Conservation (phyloP, 2,797 vertebrate genomes). For the Sebastes baramenuke region DNA sequence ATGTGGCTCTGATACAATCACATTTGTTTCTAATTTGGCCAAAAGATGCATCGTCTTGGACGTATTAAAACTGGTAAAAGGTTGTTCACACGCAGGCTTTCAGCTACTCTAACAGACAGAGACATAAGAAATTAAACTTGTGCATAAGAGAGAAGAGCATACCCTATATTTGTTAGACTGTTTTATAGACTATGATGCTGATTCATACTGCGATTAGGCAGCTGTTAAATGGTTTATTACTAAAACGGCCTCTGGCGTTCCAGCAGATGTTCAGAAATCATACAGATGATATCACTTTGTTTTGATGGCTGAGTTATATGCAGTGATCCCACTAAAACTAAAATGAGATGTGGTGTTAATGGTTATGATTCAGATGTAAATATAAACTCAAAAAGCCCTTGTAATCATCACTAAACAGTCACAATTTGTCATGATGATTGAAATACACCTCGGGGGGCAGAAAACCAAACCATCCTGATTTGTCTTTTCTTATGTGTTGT, state of each 20-base stretch:
- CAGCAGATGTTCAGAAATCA: conserved; percentile 65
- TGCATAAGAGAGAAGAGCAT: conserved; percentile 1
- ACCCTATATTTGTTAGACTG: conserved; percentile 11
- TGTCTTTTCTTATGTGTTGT: conserved; percentile 17
- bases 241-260: conserved; percentile 50
- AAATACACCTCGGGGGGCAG: conserved; percentile 5
- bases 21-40: conserved; percentile 19
- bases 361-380: conserved; percentile 23
- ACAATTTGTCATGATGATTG: conserved; percentile 30
- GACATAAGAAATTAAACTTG: neutral
- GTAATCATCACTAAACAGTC: conserved; percentile 23
- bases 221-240: conserved; percentile 66
- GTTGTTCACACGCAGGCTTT: neutral
- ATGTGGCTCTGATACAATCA: neutral
- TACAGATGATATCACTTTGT: conserved; percentile 57
- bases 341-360: conserved; percentile 31
- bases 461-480: conserved; percentile 17
- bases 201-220: conserved; percentile 60
- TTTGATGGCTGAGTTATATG: conserved; percentile 30
- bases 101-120: conserved; percentile 1
- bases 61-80: neutral
- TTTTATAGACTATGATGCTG: conserved; percentile 45
- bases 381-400: conserved; percentile 13
- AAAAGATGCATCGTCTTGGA: neutral
- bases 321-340: conserved; percentile 20